Percentiles rank a stretch among this genome's conserved stretches.
These are phyloP conservation scores for Anagyrus pseudococci DNA, from an alignment of 2,888 invertebrate genomes.

Conservation along the genomic window DNA sequence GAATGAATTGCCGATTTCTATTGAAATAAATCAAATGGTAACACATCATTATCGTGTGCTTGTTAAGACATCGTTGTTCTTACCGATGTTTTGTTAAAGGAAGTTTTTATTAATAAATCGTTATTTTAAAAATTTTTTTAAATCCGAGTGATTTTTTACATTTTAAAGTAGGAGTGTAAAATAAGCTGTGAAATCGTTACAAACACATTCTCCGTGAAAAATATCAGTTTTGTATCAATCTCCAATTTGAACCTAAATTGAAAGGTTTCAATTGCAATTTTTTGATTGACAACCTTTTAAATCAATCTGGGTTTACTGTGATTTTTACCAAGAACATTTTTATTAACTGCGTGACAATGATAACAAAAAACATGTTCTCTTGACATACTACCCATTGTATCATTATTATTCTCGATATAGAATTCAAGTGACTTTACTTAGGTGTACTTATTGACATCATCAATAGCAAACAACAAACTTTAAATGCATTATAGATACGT, in stretches of 20 bases:
- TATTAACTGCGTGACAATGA: constrained; percentile 23
- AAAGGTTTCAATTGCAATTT: constrained; percentile 12
- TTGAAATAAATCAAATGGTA: neutral
- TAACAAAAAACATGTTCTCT: constrained; percentile 3
- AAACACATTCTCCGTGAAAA: constrained; percentile 5
- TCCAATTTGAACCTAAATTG: constrained; percentile 18
- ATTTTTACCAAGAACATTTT: constrained; percentile 30
- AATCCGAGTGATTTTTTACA: constrained; percentile 27
- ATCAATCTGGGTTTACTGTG: constrained; percentile 18
- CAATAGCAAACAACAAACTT: constrained; percentile 10
- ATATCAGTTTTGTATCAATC: constrained; percentile 17
- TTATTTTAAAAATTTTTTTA: constrained; percentile 15
- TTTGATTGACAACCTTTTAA: constrained; percentile 21
- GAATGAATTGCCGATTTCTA: no score
- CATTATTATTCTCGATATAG: constrained; percentile 1
- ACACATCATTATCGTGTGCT: constrained; percentile 23
- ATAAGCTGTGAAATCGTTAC: constrained; percentile 8
- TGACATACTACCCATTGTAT: constrained; percentile 3
- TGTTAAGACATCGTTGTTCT: constrained; percentile 6
- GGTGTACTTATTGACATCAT: constrained; percentile 30
- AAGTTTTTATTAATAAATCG: constrained; percentile 11
- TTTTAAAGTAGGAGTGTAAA: constrained; percentile 17
- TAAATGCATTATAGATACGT: neutral
- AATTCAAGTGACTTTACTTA: constrained; percentile 17
- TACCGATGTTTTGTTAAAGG: neutral